Evolutionary conservation across 1,140 invertebrate species (phyloP), one percentile per base, ranked within the genome.

Genomic region (Orchestia grillus): DNA sequence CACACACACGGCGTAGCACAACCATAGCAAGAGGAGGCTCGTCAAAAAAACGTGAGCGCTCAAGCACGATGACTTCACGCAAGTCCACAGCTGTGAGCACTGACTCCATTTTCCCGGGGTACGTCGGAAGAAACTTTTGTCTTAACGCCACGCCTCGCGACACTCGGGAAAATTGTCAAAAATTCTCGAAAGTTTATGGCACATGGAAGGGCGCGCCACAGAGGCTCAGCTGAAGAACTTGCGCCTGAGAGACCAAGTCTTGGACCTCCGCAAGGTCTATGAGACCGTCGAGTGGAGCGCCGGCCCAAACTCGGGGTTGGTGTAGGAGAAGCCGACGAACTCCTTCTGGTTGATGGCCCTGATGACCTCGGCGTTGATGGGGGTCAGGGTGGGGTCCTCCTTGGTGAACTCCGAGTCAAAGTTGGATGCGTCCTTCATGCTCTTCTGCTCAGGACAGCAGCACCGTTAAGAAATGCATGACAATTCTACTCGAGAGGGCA

Each of bases 351-450:
- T 99, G 97, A 99, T 99, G 96, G 98, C 98, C 96, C 98, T 98
- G 92, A 99, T 98, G 96, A 99, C 98, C 97, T 99, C 99, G 53
- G 98, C 98, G 97, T 99, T 98, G 87, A 99, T 98, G 19, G 99
- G 99, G 42, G 99, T 99, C 96, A 99, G 98, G 42, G 98, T 98
- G 11, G 99, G 99, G 97, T 99, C 99, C 98, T 99, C 99, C 97
- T 99, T 99, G 16, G 99, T 99, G 97, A 99, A 99, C 98, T 99
- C 99, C 36, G 99, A 98, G 98, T 99, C 99, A 98, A 99, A 99
- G 98, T 99, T 99, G 97, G 99, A 98, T 90, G 99, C 99, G 98
- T 99, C 99, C 97, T 99, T 99, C 98, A 99, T 98, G 97, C 98
- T 99, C 98, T 99, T 99, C 99, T 99, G 98, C 57, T 98, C 98